A percentile compares a stretch with the other conserved stretches of the same genome.
Conservation (phyloP, 2,888 invertebrate genomes). For the Punctoribates punctum region DNA sequence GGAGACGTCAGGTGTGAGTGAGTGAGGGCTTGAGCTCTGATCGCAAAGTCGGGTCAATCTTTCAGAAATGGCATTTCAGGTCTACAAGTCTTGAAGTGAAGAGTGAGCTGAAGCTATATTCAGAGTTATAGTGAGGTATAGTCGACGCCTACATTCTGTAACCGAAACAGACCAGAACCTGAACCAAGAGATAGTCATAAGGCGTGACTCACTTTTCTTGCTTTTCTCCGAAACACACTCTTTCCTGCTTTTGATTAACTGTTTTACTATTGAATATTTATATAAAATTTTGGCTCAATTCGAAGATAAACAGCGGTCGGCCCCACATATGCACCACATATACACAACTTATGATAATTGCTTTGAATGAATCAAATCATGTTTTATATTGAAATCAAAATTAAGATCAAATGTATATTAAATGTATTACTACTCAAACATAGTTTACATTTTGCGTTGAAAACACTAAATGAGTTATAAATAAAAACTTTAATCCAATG, state of each 20-base stretch:
- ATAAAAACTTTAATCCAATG: too few species aligned
- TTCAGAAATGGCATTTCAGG: constrained; percentile 1
- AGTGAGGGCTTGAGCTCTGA: neutral
- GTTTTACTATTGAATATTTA: constrained; percentile 25
- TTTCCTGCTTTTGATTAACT: constrained; percentile 20
- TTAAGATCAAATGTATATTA: too few species aligned
- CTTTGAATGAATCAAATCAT: neutral
- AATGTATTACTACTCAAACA: too few species aligned
- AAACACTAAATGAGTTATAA: too few species aligned
- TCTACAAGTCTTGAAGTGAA: neutral
- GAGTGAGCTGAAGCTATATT: neutral
- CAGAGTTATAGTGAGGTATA: neutral
- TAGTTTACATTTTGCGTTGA: too few species aligned
- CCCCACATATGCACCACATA: too few species aligned
- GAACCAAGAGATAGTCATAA: neutral
- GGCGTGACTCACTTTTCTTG: constrained; percentile 27
- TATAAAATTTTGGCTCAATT: neutral
- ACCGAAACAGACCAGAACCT: neutral
- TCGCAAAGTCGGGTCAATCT: neutral
- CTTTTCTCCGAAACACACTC: neutral
- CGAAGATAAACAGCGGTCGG: neutral
- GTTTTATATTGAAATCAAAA: too few species aligned
- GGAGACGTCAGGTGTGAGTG: neutral
- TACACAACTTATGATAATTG: neutral
- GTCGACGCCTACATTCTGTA: constrained; percentile 14